Conservation (phyloP, 1,140 invertebrate genomes). For the Pogonus chalceus region DNA sequence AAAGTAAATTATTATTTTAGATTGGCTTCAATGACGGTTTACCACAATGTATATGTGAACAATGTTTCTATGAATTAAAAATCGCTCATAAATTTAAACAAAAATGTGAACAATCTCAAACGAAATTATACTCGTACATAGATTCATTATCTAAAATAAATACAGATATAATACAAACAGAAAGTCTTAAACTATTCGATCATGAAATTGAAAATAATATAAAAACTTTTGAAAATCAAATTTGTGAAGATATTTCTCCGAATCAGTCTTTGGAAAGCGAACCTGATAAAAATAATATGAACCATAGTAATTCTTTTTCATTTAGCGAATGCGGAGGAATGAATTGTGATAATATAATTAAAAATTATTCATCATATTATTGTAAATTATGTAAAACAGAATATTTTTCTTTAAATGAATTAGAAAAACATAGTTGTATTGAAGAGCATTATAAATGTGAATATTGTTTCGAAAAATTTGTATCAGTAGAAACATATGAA, state of each 20-base stretch:
- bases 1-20: constrained; percentile 7
- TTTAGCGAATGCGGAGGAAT: no score
- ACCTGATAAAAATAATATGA: no score
- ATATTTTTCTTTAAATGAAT: neutral
- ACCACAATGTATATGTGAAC: constrained; percentile 11
- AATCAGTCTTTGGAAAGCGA: no score
- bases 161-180: neutral
- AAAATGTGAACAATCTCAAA: constrained; percentile 8
- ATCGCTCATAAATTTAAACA: constrained; percentile 10
- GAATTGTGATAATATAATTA: no score
- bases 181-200: no score
- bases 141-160: neutral
- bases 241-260: no score
- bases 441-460: neutral
- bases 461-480: neutral
- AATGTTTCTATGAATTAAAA: constrained; percentile 5
- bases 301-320: no score
- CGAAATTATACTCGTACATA: neutral
- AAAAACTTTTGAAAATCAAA: no score
- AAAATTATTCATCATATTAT: no score
- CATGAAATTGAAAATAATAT: no score
- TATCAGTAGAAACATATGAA: neutral
- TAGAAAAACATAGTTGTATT: neutral
- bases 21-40: constrained; percentile 10
- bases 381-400: no score